These are phyloP conservation scores for Prunella himalayana DNA, from an alignment of 2,113 vertebrate species.

Conservation along the genomic window DNA sequence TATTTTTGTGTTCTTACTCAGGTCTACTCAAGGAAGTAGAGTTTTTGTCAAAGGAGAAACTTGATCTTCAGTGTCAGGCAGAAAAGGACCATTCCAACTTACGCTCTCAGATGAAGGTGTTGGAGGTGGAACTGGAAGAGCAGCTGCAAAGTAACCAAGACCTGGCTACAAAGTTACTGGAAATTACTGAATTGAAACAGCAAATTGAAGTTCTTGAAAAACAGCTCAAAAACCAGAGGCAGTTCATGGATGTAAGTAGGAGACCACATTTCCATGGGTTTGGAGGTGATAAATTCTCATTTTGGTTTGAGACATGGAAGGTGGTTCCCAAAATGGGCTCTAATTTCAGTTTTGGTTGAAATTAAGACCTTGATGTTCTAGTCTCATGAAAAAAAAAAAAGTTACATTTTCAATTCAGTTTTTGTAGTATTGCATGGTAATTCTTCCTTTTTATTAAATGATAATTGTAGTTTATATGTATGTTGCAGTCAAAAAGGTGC, in stretches of 20 bases:
- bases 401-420: background rate
- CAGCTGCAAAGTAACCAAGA: conserved; percentile 78
- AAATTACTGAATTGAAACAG: conserved; percentile 81
- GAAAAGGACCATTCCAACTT: conserved; percentile 84
- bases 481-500: background rate
- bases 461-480: background rate
- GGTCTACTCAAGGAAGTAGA: conserved; percentile 85
- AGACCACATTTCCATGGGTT: background rate
- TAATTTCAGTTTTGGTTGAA: background rate
- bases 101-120: conserved; percentile 74
- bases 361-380: background rate
- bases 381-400: background rate
- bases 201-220: conserved; percentile 88
- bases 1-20: conserved; percentile 26
- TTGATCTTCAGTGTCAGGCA: conserved; percentile 86
- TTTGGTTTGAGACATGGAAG: background rate
- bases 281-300: background rate
- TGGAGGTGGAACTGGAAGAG: conserved; percentile 90
- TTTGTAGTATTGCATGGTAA: background rate
- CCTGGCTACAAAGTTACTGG: conserved; percentile 70
- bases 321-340: background rate
- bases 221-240: conserved; percentile 87
- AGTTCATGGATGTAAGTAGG: conserved; percentile 90
- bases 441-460: background rate
- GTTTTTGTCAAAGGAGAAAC: conserved; percentile 78